phyloP scores from a whole-genome alignment of 2,888 invertebrate genomes.

The Phengaris arion region DNA sequence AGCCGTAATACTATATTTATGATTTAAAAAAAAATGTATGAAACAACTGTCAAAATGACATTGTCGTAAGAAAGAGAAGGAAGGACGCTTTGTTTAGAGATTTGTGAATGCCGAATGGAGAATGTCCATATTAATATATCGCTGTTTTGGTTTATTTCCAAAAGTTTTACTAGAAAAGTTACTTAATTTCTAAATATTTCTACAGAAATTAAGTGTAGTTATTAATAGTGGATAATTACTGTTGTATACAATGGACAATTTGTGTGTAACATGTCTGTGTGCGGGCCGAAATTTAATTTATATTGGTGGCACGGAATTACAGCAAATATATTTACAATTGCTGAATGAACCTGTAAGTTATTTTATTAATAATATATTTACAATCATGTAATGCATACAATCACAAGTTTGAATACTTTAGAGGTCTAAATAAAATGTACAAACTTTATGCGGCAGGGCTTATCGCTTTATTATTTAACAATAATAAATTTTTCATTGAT shows the following conservation, averaged over 20 bases:
- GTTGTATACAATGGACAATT: constrained; percentile 56
- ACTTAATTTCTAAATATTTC: not conserved
- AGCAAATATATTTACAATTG: constrained; percentile 58
- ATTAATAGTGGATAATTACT: not conserved
- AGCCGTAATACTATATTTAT: too few relatives aligned
- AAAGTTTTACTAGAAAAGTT: not conserved
- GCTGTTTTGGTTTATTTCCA: not conserved
- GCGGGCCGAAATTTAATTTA: constrained; percentile 54
- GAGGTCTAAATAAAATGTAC: too few relatives aligned
- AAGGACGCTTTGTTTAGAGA: constrained; percentile 13
- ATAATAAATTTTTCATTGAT: too few relatives aligned
- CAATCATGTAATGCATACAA: not conserved
- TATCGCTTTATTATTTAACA: too few relatives aligned
- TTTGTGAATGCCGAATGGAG: not conserved
- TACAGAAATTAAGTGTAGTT: not conserved
- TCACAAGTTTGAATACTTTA: not conserved
- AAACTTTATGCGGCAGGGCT: too few relatives aligned
- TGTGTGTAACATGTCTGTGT: constrained; percentile 61
- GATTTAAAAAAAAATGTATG: not conserved
- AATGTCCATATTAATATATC: constrained; percentile 3
- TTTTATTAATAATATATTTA: not conserved
- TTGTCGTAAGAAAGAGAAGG: constrained; percentile 14
- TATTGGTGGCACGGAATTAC: constrained; percentile 53
- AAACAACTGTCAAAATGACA: not conserved
- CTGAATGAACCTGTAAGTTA: constrained; percentile 61